Percentiles rank a stretch among this genome's conserved stretches.
Conservation (phyloP, 1,140 invertebrate genomes). For the Drosophila asahinai region DNA sequence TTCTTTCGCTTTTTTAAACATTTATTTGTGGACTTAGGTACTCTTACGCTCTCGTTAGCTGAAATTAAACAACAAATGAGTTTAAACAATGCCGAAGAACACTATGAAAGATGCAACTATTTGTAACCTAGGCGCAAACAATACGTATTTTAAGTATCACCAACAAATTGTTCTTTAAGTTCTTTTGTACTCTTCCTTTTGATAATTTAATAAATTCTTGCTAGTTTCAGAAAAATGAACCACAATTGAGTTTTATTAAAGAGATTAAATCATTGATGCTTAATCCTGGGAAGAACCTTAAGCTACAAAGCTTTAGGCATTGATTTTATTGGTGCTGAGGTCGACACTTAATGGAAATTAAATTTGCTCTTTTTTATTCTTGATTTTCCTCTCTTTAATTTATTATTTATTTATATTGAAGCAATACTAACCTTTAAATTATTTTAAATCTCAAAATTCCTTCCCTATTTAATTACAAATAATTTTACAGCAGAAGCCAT, state of each 20-base stretch:
- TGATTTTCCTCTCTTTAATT: neutral
- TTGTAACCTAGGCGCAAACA: constrained; percentile 29
- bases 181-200: constrained; percentile 66
- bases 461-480: neutral
- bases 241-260: neutral
- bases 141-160: constrained; percentile 33
- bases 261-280: neutral
- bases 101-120: constrained; percentile 33
- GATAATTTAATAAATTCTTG: constrained; percentile 66
- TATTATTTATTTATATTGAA: neutral
- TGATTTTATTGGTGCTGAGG: neutral
- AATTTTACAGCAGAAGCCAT: neutral
- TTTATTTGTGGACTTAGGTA: constrained; percentile 15
- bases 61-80: constrained; percentile 21
- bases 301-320: neutral
- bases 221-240: constrained; percentile 63
- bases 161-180: constrained; percentile 62
- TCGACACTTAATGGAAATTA: neutral
- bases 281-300: neutral
- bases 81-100: constrained; percentile 41
- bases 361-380: neutral
- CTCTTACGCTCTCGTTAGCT: constrained; percentile 14
- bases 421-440: neutral
- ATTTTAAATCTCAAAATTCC: neutral
- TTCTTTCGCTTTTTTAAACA: constrained; percentile 13